Evolutionary conservation across 2,113 vertebrate genomes (phyloP).

Genomic region (Hippopotamus amphibius): DNA sequence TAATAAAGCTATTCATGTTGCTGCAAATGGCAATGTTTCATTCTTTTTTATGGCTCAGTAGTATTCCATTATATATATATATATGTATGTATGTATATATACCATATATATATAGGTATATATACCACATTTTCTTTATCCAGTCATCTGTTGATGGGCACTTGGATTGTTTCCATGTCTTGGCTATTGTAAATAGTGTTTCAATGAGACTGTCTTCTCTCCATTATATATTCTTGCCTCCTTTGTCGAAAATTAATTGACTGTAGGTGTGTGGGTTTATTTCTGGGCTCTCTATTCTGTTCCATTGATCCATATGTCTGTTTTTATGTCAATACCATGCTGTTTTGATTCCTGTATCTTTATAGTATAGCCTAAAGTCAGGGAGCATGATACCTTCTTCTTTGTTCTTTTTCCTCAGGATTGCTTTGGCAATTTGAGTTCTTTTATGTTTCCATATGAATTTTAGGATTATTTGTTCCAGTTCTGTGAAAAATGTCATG

Average conservation of each 20-base stretch:
- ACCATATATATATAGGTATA: neutral
- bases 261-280: neutral
- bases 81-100: neutral
- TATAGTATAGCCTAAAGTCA: neutral
- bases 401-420: neutral
- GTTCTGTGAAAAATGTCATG: neutral
- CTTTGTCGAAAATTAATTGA: neutral
- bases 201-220: neutral
- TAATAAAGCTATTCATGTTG: neutral
- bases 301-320: neutral
- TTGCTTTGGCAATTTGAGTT: neutral
- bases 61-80: neutral
- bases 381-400: neutral
- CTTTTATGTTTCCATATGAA: neutral
- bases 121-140: neutral
- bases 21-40: neutral
- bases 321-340: neutral
- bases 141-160: neutral
- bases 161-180: neutral
- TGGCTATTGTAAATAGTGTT: neutral
- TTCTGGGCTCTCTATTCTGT: neutral
- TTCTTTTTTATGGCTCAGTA: neutral
- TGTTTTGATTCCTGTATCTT: neutral
- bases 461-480: neutral
- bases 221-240: neutral